Base-by-base conservation (phyloP, 23 tunicate genomes). In the Clavelina lepadiformis region DNA sequence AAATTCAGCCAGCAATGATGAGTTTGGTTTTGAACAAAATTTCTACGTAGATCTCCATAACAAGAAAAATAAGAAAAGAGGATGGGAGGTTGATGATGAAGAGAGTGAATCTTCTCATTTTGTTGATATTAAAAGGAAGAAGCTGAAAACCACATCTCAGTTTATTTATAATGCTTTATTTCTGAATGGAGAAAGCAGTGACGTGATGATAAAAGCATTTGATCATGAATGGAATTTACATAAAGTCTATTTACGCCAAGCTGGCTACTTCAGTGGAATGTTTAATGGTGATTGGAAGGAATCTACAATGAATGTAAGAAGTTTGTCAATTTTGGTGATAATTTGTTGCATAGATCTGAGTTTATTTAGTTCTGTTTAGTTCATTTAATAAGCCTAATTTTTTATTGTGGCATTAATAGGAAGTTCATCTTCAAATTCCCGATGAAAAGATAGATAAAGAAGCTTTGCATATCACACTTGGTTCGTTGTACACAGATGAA, bases 151-250 rank as follows among this genome's bases (percentile, higher is more conserved):
- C 33, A 89, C 97, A 1, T 81, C 89, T 3, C 67, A 89, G 33
- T 94, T 86, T 51, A 94, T 94, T 26, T 94, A 86, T 56, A 80
- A 94, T 74, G 79, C 91, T 20, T 50, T 94, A 36, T 94, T 94
- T 75, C 41, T 68, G 32, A 38, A 75, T 21, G 99, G 99, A 8
- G 99, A 94, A 67, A 74, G 65, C 61, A 86, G 95, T 65, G 95
- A 94, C 57, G 56, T 94, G 5, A 80, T 71, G 37, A 74, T 94
- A 25, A 24, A 53, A 31, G 87, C 95, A 26, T 53, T 79, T 45
- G 63, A 65, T 7, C 61, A 64, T 28, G 71, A 85, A 45, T 94
- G 99, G 99, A 86, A 94, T 18, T 59, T 94, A n/a, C 99, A 94
- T 41, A 85, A 81, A 65, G 71, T 94, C 63, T 94, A 94, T 75